Percentiles rank a stretch among this genome's conserved stretches.
phyloP scores from a whole-genome alignment of 1,140 invertebrate genomes.

The Oscheius sp. region DNA sequence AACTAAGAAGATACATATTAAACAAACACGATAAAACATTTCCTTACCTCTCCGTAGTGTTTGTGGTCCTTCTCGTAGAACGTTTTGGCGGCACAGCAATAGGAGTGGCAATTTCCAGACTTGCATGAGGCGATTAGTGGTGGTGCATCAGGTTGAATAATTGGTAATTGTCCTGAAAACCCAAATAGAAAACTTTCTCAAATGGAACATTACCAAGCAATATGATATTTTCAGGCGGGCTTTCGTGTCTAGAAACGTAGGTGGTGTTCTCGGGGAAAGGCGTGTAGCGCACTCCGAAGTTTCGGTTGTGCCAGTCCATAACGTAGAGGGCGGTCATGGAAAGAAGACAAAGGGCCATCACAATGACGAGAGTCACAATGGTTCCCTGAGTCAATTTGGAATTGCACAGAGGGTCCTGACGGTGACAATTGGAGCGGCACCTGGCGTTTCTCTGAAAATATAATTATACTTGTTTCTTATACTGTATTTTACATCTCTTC shows the following conservation, averaged over 20 bases:
- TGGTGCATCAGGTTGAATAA: constrained; percentile 20
- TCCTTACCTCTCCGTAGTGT: not conserved
- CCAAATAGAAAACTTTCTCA: constrained; percentile 4
- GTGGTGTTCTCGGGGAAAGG: not conserved
- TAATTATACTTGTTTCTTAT: not conserved
- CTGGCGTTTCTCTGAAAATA: constrained; percentile 3
- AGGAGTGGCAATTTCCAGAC: constrained; percentile 17
- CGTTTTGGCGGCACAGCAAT: constrained; percentile 10
- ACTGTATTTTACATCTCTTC: not conserved
- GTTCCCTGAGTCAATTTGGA: constrained; percentile 43
- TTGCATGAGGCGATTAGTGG: constrained; percentile 4
- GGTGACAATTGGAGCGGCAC: constrained; percentile 4
- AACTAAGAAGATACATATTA: not conserved
- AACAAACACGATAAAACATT: too few relatives aligned
- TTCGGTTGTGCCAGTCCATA: constrained; percentile 60
- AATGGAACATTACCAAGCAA: not conserved
- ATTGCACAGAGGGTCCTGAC: constrained; percentile 15
- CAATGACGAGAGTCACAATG: constrained; percentile 36
- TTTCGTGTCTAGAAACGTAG: too few relatives aligned
- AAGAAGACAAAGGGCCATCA: constrained; percentile 46
- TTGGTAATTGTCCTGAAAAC: constrained; percentile 1
- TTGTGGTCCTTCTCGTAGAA: not conserved
- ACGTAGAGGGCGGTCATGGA: constrained; percentile 54
- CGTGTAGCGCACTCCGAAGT: constrained; percentile 43
- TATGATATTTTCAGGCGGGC: not conserved